phyloP scores from a whole-genome alignment of 2,888 invertebrate genomes.

The Tetranychus truncatus region DNA sequence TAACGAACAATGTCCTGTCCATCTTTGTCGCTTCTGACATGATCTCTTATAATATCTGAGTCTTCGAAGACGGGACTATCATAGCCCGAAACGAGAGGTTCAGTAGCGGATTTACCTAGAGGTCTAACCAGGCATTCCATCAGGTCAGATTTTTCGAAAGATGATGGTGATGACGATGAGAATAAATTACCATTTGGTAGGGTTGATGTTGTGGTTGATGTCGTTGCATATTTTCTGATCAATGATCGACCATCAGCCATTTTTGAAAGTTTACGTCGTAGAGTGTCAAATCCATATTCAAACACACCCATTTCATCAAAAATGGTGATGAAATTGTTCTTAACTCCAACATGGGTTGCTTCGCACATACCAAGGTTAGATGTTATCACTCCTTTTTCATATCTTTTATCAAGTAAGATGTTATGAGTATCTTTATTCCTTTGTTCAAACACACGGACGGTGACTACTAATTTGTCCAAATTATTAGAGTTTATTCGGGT shows the following conservation, averaged over 20 bases:
- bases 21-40: neutral
- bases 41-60: neutral
- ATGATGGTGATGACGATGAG: neutral
- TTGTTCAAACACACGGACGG: neutral
- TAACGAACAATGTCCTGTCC: neutral
- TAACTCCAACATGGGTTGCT: neutral
- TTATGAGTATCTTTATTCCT: neutral
- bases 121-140: neutral
- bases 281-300: neutral
- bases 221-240: slow-evolving; percentile 5
- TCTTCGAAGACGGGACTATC: neutral
- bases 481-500: slow-evolving; percentile 7
- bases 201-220: neutral
- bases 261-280: neutral
- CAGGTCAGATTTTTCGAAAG: neutral
- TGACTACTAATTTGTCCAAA: slow-evolving; percentile 2
- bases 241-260: slow-evolving; percentile 6
- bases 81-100: neutral
- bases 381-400: slow-evolving; percentile 15
- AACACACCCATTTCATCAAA: slow-evolving; percentile 6
- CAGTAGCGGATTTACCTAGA: neutral
- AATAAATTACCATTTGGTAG: neutral
- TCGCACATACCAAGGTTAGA: slow-evolving; percentile 6
- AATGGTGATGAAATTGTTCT: slow-evolving; percentile 2
- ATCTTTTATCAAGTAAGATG: slow-evolving; percentile 9